These are phyloP conservation scores for Drosophila teissieri DNA, from an alignment of 1,140 invertebrate species.

Conservation along the genomic window DNA sequence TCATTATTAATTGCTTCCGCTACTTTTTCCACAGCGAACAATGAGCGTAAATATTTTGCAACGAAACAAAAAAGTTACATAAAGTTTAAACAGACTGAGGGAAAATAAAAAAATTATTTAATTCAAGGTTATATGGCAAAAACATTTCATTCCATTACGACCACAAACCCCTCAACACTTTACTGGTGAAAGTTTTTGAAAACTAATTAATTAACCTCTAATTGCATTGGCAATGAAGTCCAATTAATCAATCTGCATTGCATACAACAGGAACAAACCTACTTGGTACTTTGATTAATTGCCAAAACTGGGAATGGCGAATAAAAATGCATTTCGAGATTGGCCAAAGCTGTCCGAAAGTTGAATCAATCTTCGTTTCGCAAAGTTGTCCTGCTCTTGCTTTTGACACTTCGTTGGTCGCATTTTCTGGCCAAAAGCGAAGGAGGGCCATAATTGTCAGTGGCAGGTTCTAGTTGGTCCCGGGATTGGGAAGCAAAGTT, in stretches of 20 bases:
- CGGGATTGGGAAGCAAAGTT: background rate
- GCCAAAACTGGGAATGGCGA: slow-evolving; percentile 17
- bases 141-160: slow-evolving; percentile 12
- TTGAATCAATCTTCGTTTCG: slow-evolving; percentile 74
- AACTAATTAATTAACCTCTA: slow-evolving; percentile 70
- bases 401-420: background rate
- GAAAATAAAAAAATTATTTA: background rate
- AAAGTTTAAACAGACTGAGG: background rate
- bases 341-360: slow-evolving; percentile 60
- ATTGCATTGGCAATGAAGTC: slow-evolving; percentile 67
- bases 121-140: background rate
- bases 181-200: slow-evolving; percentile 27
- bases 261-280: slow-evolving; percentile 36
- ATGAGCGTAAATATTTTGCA: background rate
- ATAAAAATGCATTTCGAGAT: slow-evolving; percentile 62
- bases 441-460: slow-evolving; percentile 34
- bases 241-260: slow-evolving; percentile 65
- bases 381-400: slow-evolving; percentile 20
- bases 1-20: background rate
- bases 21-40: background rate
- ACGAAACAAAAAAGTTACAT: background rate
- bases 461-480: slow-evolving; percentile 1
- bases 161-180: slow-evolving; percentile 10
- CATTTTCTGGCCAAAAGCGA: slow-evolving; percentile 25
- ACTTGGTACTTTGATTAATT: slow-evolving; percentile 72